Percentiles rank a stretch among this genome's conserved stretches.
These are phyloP conservation scores for Zele albiditarsus DNA, from an alignment of 2,888 invertebrate species.

Conservation along the genomic window DNA sequence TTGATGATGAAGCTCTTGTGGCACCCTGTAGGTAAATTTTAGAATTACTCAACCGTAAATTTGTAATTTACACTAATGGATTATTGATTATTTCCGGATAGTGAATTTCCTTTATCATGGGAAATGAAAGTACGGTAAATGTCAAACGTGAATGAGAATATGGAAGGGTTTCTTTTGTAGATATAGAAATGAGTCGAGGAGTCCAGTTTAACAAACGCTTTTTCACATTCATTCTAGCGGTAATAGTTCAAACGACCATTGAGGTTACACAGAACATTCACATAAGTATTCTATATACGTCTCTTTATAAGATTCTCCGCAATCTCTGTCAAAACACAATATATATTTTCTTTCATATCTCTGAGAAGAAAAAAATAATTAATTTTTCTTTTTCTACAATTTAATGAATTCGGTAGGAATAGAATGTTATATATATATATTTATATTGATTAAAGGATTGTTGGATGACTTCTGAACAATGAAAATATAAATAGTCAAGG, in stretches of 20 bases:
- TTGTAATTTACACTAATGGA: slow-evolving; percentile 33
- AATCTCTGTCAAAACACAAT: neutral
- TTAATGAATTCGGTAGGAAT: too few species aligned
- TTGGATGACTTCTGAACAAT: too few species aligned
- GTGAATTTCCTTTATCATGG: neutral
- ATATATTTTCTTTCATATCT: neutral
- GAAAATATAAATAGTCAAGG: too few species aligned
- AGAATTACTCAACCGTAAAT: slow-evolving; percentile 44
- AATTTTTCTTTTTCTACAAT: too few species aligned
- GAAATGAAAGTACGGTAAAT: neutral
- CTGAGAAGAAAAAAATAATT: too few species aligned
- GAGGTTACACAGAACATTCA: neutral
- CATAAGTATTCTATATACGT: neutral
- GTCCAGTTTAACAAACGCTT: neutral
- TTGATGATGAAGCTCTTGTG: slow-evolving; percentile 74
- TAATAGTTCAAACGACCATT: neutral
- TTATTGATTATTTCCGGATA: neutral
- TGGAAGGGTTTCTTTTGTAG: neutral
- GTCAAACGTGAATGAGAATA: neutral
- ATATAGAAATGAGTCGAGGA: neutral
- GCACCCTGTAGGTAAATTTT: slow-evolving; percentile 75
- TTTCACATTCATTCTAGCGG: neutral
- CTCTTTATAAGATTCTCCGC: neutral
- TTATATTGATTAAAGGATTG: too few species aligned
- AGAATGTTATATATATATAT: too few species aligned